Percentiles rank a stretch among this genome's conserved stretches.
phyloP scores from a whole-genome alignment of 2,797 vertebrate species.

The Oryzias sinensis region DNA sequence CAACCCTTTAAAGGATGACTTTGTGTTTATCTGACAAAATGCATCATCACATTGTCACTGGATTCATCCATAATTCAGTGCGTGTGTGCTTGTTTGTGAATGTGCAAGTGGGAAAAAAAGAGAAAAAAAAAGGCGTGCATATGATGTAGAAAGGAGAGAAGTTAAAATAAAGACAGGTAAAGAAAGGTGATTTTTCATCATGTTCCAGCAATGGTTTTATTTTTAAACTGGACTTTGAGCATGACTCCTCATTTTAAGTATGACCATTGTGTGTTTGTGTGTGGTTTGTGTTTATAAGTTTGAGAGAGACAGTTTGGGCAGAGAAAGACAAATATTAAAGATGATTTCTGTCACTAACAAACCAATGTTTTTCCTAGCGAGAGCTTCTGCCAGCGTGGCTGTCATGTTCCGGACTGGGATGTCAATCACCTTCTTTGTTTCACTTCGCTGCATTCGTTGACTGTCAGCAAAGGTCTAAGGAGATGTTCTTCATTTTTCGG shows the following conservation, averaged over 20 bases:
- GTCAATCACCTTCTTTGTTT: slow-evolving; percentile 57
- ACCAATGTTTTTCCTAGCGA: slow-evolving; percentile 57
- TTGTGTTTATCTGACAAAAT: slow-evolving; percentile 69
- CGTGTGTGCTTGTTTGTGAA: slow-evolving; percentile 33
- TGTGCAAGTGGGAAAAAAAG: slow-evolving; percentile 23
- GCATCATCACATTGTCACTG: slow-evolving; percentile 64
- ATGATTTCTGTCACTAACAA: slow-evolving; percentile 56
- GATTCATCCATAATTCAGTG: slow-evolving; percentile 72
- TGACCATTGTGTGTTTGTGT: slow-evolving; percentile 18
- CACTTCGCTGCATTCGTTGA: slow-evolving; percentile 22
- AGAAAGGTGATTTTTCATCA: slow-evolving; percentile 45
- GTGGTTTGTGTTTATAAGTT: slow-evolving; percentile 3
- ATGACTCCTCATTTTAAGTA: slow-evolving; percentile 24
- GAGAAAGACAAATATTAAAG: slow-evolving; percentile 54
- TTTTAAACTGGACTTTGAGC: slow-evolving; percentile 48
- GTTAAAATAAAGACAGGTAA: slow-evolving; percentile 46
- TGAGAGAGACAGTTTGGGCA: slow-evolving; percentile 9
- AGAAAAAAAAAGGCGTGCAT: background rate
- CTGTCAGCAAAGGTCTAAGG: slow-evolving; percentile 38
- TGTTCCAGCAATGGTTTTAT: slow-evolving; percentile 56
- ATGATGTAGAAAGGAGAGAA: slow-evolving; percentile 40
- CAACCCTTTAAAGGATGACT: slow-evolving; percentile 61
- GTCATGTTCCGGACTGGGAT: slow-evolving; percentile 58
- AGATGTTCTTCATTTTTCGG: slow-evolving; percentile 23
- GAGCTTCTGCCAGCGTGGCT: slow-evolving; percentile 49